These are phyloP conservation scores for Pyrgilauda ruficollis DNA, from an alignment of 2,113 vertebrate genomes.

Conservation along the genomic window DNA sequence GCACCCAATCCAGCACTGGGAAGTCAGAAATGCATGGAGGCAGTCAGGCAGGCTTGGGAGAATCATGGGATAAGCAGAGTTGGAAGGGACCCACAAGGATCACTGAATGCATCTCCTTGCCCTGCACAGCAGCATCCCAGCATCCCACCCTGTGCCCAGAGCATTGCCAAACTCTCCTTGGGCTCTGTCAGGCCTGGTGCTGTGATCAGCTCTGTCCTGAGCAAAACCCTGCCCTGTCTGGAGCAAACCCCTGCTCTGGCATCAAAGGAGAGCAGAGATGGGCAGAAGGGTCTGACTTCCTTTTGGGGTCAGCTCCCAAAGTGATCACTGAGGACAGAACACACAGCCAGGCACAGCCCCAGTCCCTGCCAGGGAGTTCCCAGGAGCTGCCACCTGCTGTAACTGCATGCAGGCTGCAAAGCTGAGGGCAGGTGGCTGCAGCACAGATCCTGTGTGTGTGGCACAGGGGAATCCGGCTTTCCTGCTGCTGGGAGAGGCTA, in stretches of 20 bases:
- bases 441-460: not conserved
- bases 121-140: not conserved
- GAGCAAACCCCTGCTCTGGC: not conserved
- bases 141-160: not conserved
- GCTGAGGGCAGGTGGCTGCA: not conserved
- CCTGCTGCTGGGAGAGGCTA: slow-evolving; percentile 5
- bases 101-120: not conserved
- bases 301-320: not conserved
- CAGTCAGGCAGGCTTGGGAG: not conserved
- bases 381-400: not conserved
- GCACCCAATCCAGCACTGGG: not conserved
- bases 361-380: not conserved
- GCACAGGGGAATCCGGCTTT: not conserved
- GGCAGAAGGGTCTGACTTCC: not conserved
- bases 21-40: not conserved
- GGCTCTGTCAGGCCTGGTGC: not conserved
- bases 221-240: not conserved
- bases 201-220: not conserved
- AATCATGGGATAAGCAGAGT: not conserved
- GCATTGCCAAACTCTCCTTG: not conserved
- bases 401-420: fast-evolving
- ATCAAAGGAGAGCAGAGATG: not conserved
- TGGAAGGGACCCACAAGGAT: not conserved
- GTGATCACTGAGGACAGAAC: not conserved
- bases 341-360: not conserved